phyloP scores from a whole-genome alignment of 2,888 invertebrate species.

The Nysson spinosus region DNA sequence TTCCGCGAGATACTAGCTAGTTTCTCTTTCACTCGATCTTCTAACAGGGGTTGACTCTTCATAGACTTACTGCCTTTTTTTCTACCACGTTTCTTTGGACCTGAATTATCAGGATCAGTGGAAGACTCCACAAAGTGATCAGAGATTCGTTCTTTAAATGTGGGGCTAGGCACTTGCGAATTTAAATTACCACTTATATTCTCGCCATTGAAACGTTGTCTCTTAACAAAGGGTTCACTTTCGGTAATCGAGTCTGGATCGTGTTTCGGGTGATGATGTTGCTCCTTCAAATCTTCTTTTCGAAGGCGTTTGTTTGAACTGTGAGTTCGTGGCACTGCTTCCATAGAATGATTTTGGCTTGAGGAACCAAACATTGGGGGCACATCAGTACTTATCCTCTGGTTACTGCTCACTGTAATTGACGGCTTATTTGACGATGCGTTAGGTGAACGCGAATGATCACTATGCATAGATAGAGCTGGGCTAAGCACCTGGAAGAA shows the following conservation, averaged over 20 bases:
- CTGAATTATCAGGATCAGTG: constrained; percentile 57
- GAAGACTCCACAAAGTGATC: constrained; percentile 64
- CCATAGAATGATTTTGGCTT: constrained; percentile 72
- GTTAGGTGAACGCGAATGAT: constrained; percentile 73
- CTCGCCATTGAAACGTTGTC: constrained; percentile 78
- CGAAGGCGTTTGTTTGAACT: constrained; percentile 79
- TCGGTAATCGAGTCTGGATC: constrained; percentile 47
- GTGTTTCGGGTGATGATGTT: constrained; percentile 72
- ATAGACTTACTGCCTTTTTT: constrained; percentile 81
- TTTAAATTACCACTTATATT: constrained; percentile 72
- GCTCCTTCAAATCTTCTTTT: constrained; percentile 75
- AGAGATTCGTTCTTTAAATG: constrained; percentile 71
- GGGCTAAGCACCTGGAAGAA: constrained; percentile 73
- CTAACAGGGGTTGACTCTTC: constrained; percentile 78
- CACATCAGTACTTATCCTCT: constrained; percentile 63
- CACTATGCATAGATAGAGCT: constrained; percentile 75
- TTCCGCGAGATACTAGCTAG: constrained; percentile 81
- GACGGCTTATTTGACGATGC: constrained; percentile 69
- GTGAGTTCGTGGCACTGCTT: constrained; percentile 79
- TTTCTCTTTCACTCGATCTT: constrained; percentile 80
- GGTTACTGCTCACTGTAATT: constrained; percentile 66
- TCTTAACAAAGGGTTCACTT: constrained; percentile 73
- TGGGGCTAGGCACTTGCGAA: constrained; percentile 79
- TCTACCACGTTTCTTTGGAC: constrained; percentile 80
- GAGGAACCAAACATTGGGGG: constrained; percentile 64